Evolutionary conservation across 2,113 vertebrate species (phyloP), one percentile per base, ranked within the genome.

Genomic region (Scophthalmus maximus): DNA sequence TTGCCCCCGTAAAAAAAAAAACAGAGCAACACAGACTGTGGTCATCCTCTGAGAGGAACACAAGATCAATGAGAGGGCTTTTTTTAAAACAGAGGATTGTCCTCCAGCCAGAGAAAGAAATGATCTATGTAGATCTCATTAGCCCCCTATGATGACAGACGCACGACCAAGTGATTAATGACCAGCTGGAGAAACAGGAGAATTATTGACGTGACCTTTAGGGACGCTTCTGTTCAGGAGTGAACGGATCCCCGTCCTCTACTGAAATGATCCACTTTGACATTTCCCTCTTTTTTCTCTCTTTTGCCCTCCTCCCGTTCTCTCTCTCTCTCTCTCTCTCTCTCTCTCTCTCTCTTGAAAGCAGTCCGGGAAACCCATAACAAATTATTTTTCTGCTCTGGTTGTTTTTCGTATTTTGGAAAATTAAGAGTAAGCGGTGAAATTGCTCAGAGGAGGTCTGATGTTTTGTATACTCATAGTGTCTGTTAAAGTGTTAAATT

Each of bases 121-220:
- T 86, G 73, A 91, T 91, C 88, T 90, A 90, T 88, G 87, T 82
- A 82, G 78, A 90, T 91, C 85, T 89, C 88, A 91, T 92, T 90
- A 92, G 83, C 73, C 86, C 72, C 80, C 82, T 68, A 85, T 87
- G 87, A 92, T 86, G 89, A 89, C 87, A 86, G 85, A 84, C 78
- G 58, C 71, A 78, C 60, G 32, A 76, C 78, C 76, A 61, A 78
- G 83, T 90, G 87, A 91, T 91, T 86, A 91, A 92, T 88, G 87
- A 68, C 78, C 66, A 66, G 62, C 64, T 63, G 71, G 71, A 79
- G 78, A 83, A 85, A 83, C 69, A 32, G 59, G 73, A 79, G 83
- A 84, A 88, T 85, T 91, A 91, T 91, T 86, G 91, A 91, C 74
- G 59, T 87, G 90, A 91, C 91, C 90, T 92, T 89, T 91, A 78